phyloP scores from a whole-genome alignment of 2,113 vertebrate species.

The Rhodinocichla rosea region DNA sequence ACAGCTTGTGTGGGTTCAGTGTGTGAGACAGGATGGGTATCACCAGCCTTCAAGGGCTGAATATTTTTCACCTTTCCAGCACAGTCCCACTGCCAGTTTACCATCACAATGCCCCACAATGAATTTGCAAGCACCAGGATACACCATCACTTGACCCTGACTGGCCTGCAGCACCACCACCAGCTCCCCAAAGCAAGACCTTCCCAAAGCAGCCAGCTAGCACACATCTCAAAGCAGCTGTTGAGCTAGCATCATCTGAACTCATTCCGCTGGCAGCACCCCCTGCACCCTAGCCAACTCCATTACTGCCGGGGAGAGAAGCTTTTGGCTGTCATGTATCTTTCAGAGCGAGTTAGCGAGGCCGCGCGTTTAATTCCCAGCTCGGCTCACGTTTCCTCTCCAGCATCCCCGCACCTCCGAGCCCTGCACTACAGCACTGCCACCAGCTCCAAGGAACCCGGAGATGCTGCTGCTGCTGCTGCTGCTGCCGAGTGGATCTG shows the following conservation, averaged over 20 bases:
- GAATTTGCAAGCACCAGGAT: neutral
- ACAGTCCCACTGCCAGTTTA: neutral
- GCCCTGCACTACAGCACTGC: neutral
- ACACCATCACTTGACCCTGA: neutral
- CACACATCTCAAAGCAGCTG: neutral
- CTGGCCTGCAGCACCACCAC: neutral
- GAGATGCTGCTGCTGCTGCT: neutral
- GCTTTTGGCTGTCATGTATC: constrained; percentile 31
- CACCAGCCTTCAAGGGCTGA: neutral
- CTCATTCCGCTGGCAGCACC: neutral
- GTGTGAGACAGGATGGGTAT: neutral
- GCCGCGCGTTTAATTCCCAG: neutral
- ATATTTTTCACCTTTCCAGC: neutral
- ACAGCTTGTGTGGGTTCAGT: neutral
- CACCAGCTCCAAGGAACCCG: neutral
- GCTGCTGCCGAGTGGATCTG: neutral
- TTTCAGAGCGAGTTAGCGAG: constrained; percentile 13
- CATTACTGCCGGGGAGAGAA: neutral
- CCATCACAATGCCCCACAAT: accelerated
- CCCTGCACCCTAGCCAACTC: neutral
- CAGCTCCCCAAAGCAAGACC: neutral
- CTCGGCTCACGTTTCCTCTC: neutral
- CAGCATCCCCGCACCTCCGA: neutral
- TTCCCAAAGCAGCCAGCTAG: neutral
- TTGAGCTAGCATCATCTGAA: neutral